Evolutionary conservation across 2,888 invertebrate species (phyloP), one percentile per base, ranked within the genome.

Genomic region (Rhagonycha lutea): DNA sequence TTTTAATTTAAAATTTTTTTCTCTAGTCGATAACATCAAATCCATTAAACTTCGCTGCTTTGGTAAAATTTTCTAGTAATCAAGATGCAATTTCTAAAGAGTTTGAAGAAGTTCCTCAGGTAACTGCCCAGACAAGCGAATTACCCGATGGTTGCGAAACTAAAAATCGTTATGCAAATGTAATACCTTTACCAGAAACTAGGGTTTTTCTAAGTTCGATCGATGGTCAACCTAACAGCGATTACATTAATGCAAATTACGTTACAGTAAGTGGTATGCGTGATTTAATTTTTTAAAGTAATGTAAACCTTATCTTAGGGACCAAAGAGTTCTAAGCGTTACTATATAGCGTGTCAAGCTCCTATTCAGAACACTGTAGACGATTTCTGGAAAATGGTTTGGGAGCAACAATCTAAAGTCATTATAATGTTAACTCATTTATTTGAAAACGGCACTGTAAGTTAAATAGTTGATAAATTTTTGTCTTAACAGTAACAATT

Each of bases 381-480:
- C 29, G 98, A 98, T 88, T 97, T 98, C 87, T 98, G 98, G 98
- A 91, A 96, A 63, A 97, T 98, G 98, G 92, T 97, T 70, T 98
- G 98, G 98, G 97, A 98, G 84, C 97, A 98, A 86, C 96, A 97
- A 87, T 92, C 93, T 12, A 92, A 95, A 82, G 94, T 96, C 61
- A 91, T 98, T 79, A 91, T 98, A 77, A 97, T 97, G 96, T 90
- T 97, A 32, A 97, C 97, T 0, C 95, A 96, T 87, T 92, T 97
- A 77, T 94, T 93, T 84, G 97, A 97, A 88, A 95, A 95, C 82
- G 97, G 96, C 75, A 93, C 95, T 84, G 94, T 94, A 86, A 89
- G 92, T 87, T 75, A 26, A 28, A 32, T 23, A 26, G 3, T 28
- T 23, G n/a, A 28, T 8, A 26, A 24, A n/a, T 18, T 68, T 60